Base-by-base conservation (phyloP, 2,888 invertebrate genomes). In the Flexamia atlantica region DNA sequence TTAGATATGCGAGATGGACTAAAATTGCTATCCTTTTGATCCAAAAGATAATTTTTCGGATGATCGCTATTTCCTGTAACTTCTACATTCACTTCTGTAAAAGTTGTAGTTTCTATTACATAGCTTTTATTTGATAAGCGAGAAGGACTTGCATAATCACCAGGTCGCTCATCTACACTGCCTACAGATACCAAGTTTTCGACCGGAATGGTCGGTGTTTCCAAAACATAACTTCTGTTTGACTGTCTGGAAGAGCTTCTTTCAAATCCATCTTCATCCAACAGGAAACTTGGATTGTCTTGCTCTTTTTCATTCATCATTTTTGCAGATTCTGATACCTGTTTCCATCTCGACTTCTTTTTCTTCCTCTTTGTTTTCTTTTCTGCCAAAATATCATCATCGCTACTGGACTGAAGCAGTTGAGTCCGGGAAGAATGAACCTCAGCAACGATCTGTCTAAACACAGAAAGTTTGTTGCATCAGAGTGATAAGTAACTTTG, bases 311-410 rank as follows among this genome's bases (percentile, higher is more conserved):
- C 57, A 5, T 32, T 50, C 1, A 32, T 20, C 12, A 17, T 1
- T 79, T 46, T 5, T 28, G 32, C 57, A 1, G 57, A 36, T 3
- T 20, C 79, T 20, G 57, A 28, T 20, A 32, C 20, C n/a, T 79
- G 79, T 32, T 79, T 79, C 57, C 17, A 79, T 57, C 50, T 79
- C 5, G 36, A 30, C 14, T 79, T 79, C 57, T 57, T 79, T 36
- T 74, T 83, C 28, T 50, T 53, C 40, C 72, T 83, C 28, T 80
- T 80, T 30, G 32, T 80, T 50, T 82, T 82, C 23, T 80, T 82
- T 25, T 83, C 79, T 32, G 84, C 46, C 25, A 70, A 64, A 32
- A 68, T 50, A 40, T 84, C 85, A 10, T 81, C 84, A 5, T 83
- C 82, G 20, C 83, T 85, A 30, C 83, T 83, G 1, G 81, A 74